A percentile compares a stretch with the other conserved stretches of the same genome.
phyloP scores from a whole-genome alignment of 2,888 invertebrate species.

The Melangyna quadrimaculata region DNA sequence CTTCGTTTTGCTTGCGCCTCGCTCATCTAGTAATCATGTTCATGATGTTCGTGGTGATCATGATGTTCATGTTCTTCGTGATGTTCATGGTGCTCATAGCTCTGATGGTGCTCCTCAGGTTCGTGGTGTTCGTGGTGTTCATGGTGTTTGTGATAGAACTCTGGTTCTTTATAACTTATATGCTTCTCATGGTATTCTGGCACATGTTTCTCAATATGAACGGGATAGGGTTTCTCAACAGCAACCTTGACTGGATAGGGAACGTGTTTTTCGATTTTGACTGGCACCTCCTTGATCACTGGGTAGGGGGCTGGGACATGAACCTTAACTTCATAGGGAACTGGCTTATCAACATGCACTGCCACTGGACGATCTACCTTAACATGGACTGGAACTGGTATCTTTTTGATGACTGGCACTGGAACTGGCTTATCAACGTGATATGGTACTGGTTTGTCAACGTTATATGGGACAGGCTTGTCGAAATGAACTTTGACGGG shows the following conservation, averaged over 20 bases:
- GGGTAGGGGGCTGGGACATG: conserved; percentile 86
- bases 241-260: conserved; percentile 86
- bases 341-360: conserved; percentile 87
- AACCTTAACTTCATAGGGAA: conserved; percentile 88
- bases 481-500: conserved; percentile 87
- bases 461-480: conserved; percentile 85
- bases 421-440: conserved; percentile 84
- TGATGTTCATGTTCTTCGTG: conserved; percentile 74
- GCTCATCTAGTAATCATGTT: conserved; percentile 63
- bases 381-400: conserved; percentile 86
- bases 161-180: conserved; percentile 86
- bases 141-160: conserved; percentile 83
- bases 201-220: conserved; percentile 87
- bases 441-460: conserved; percentile 86
- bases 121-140: conserved; percentile 77
- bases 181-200: conserved; percentile 82
- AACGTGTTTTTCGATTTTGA: conserved; percentile 85
- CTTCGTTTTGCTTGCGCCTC: conserved; percentile 81
- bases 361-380: conserved; percentile 85
- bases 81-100: conserved; percentile 77
- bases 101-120: conserved; percentile 82
- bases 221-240: conserved; percentile 85
- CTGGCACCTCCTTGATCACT: conserved; percentile 86
- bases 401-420: conserved; percentile 84
- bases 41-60: conserved; percentile 71